Evolutionary conservation across 2,888 invertebrate species (phyloP), one percentile per base, ranked within the genome.

Genomic region (Drosophila sordidula): DNA sequence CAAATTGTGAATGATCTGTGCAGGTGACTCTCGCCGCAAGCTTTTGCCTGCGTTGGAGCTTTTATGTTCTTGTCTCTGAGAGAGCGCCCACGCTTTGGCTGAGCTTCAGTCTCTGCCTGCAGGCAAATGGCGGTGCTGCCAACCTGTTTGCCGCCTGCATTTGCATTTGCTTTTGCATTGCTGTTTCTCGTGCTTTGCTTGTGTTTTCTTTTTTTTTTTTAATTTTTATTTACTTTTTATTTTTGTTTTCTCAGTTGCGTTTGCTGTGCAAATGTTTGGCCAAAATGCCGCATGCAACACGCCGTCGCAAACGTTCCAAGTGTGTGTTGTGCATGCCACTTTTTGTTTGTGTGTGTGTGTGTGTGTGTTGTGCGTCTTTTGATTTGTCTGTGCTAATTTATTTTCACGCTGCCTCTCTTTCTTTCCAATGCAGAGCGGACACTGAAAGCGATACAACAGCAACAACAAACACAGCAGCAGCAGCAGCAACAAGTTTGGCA

Each of bases 381-480:
- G 22, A 38, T 36, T 38, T 61, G 51, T 58, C 46, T 59, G 52
- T 54, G 50, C 22, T 57, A 38, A 47, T 44, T 18, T 18, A 8
- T 49, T 22, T 57, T 26, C 18, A 6, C n/a, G 12, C 32, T 51
- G 9, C 46, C 18, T 39, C 22, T 52, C 34, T 25, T 26, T 55
- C 25, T 34, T 22, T 59, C 9, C 9, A 22, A 63, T 77, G 56
- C 68, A 90, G 90, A 90, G 80, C 90, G 85, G 91, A 91, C 78
- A 91, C 79, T 78, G 90, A 87, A 83, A 82, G 89, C 80, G 89
- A 89, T 70, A 73, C 76, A 58, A 66, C 82, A 77, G 65, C 69
- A 78, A 70, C 61, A 63, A 73, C 79, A 79, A 34, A 16, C 39
- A 39, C 69, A 45, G 14, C 69, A 67, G 49, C 67, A 66, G 18